Conservation (phyloP, 2,888 invertebrate genomes). For the Pemphredon lugubris region DNA sequence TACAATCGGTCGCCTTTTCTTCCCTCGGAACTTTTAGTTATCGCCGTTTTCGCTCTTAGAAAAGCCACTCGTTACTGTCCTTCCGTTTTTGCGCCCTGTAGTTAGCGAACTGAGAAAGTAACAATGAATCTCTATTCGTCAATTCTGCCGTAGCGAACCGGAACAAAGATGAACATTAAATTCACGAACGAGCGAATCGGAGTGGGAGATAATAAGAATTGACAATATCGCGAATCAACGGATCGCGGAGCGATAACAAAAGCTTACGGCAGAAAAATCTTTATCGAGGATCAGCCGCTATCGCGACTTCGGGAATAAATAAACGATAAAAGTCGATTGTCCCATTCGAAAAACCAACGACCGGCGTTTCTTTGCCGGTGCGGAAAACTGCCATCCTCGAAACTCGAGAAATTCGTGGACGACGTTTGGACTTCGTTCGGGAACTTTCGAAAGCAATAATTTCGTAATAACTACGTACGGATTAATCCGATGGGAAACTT, state of each 20-base stretch:
- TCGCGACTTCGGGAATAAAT: too few relatives aligned
- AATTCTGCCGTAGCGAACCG: not conserved
- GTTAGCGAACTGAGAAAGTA: not conserved
- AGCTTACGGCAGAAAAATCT: not conserved
- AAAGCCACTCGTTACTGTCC: slow-evolving; percentile 5
- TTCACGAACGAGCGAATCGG: not conserved
- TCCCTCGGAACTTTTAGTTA: not conserved
- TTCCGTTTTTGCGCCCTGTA: not conserved
- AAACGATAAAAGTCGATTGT: too few relatives aligned
- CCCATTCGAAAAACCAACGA: too few relatives aligned
- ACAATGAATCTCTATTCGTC: not conserved
- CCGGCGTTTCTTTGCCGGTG: not conserved
- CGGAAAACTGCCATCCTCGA: not conserved
- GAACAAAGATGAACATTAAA: not conserved
- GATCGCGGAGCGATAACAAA: slow-evolving; percentile 1
- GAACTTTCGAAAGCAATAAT: slow-evolving; percentile 37
- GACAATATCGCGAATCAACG: not conserved
- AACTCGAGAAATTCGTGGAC: slow-evolving; percentile 5
- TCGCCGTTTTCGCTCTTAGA: not conserved
- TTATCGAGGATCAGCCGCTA: not conserved
- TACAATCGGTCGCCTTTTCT: slow-evolving; percentile 7
- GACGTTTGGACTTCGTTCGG: slow-evolving; percentile 10
- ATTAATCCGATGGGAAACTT: slow-evolving; percentile 40
- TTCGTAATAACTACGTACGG: slow-evolving; percentile 41
- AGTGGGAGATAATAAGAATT: not conserved